phyloP scores from a whole-genome alignment of 1,140 invertebrate genomes.

The Leptopilina clavipes region DNA sequence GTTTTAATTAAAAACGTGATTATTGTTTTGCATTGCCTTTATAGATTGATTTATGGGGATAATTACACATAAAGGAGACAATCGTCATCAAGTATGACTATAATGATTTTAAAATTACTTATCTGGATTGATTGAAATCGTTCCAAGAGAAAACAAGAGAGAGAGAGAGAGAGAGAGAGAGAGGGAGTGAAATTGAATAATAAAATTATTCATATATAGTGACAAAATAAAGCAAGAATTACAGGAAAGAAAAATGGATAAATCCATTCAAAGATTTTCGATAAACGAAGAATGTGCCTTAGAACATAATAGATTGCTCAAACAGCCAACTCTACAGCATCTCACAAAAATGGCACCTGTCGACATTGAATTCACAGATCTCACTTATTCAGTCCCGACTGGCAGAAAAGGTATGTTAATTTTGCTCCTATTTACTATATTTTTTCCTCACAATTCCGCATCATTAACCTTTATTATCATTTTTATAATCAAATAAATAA shows the following conservation, averaged over 20 bases:
- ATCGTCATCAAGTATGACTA: background rate
- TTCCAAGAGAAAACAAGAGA: background rate
- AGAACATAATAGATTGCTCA: background rate
- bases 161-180: too few species aligned
- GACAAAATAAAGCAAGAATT: background rate
- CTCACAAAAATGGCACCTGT: constrained; percentile 74
- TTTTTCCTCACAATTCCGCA: background rate
- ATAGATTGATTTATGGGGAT: constrained; percentile 1
- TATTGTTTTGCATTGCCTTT: background rate
- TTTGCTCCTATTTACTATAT: background rate
- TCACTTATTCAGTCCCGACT: constrained; percentile 80
- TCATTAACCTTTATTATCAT: background rate
- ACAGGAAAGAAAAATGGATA: background rate
- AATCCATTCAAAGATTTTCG: background rate
- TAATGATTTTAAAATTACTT: background rate
- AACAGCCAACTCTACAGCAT: constrained; percentile 38
- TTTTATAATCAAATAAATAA: too few species aligned
- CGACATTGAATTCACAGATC: constrained; percentile 83
- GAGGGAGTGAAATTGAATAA: too few species aligned
- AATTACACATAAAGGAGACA: background rate
- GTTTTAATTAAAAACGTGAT: background rate
- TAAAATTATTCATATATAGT: background rate
- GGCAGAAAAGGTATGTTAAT: constrained; percentile 77
- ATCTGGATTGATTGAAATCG: background rate
- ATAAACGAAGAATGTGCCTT: constrained; percentile 6